These are phyloP conservation scores for Lutraria lutraria DNA, from an alignment of 2,888 invertebrate genomes.

Conservation along the genomic window DNA sequence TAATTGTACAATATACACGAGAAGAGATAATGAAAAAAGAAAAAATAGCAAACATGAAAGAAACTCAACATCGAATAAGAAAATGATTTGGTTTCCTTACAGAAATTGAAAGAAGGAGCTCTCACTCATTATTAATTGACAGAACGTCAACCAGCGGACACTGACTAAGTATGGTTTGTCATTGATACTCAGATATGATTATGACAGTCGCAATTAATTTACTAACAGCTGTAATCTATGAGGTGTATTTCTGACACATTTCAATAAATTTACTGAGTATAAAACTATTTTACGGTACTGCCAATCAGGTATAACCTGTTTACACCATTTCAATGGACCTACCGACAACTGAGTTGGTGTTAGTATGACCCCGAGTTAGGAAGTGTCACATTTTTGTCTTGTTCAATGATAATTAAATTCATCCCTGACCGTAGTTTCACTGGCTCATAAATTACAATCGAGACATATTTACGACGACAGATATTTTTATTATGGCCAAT, in stretches of 20 bases:
- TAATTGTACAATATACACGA: too few species aligned
- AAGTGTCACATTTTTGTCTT: slow-evolving; percentile 27
- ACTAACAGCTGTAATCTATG: neutral
- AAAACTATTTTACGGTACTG: neutral
- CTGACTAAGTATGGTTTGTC: neutral
- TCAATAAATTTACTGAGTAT: neutral
- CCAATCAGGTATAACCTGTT: neutral
- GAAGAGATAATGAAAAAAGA: neutral
- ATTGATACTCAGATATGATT: neutral
- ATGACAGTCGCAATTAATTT: slow-evolving; percentile 1
- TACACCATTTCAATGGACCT: neutral
- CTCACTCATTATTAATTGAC: neutral
- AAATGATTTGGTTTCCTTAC: neutral
- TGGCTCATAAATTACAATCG: slow-evolving; percentile 23
- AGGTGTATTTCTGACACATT: slow-evolving; percentile 13
- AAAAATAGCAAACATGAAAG: neutral
- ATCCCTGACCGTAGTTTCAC: slow-evolving; percentile 30
- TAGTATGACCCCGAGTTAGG: neutral
- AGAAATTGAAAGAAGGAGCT: neutral
- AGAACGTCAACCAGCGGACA: neutral
- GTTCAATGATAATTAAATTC: slow-evolving; percentile 31
- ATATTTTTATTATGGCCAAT: slow-evolving; percentile 24
- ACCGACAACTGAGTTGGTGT: neutral
- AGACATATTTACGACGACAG: slow-evolving; percentile 21
- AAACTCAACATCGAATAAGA: neutral